Conservation (phyloP, 1,140 invertebrate species). For the Trichonephila clavipes region DNA sequence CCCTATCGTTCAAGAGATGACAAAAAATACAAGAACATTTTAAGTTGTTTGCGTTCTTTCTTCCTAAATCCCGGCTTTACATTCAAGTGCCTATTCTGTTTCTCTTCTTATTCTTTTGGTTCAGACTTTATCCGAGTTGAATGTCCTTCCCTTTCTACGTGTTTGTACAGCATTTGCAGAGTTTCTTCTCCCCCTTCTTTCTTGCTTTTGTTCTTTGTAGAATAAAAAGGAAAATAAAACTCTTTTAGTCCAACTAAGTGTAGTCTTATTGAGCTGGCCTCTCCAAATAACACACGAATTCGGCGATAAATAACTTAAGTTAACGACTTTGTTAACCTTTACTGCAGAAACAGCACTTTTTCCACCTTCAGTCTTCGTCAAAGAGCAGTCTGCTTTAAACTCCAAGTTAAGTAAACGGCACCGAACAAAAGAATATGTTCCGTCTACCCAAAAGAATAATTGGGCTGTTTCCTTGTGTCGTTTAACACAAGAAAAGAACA, state of each 20-base stretch:
- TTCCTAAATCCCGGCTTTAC: constrained; percentile 72
- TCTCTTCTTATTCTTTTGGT: constrained; percentile 22
- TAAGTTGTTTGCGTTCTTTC: constrained; percentile 72
- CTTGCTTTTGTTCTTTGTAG: constrained; percentile 46
- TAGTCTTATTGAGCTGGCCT: constrained; percentile 59
- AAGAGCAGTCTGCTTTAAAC: constrained; percentile 61
- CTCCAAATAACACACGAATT: constrained; percentile 68
- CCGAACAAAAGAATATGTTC: constrained; percentile 55
- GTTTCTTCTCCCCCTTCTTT: constrained; percentile 31
- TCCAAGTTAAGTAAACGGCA: constrained; percentile 61
- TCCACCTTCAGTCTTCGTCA: constrained; percentile 26
- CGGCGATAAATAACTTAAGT: constrained; percentile 74
- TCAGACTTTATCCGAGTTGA: constrained; percentile 59
- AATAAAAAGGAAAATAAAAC: constrained; percentile 69
- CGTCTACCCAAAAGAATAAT: constrained; percentile 55
- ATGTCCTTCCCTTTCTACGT: constrained; percentile 42
- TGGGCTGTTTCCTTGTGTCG: background rate
- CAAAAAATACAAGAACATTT: constrained; percentile 58
- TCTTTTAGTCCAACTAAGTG: constrained; percentile 60
- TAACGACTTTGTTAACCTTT: constrained; percentile 75
- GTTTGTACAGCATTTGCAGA: constrained; percentile 67
- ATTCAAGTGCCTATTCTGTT: constrained; percentile 67
- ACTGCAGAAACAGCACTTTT: constrained; percentile 60
- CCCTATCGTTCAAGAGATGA: background rate
- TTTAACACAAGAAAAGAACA: constrained; percentile 6